Conservation (phyloP, 2,888 invertebrate species). For the Diploptera punctata region DNA sequence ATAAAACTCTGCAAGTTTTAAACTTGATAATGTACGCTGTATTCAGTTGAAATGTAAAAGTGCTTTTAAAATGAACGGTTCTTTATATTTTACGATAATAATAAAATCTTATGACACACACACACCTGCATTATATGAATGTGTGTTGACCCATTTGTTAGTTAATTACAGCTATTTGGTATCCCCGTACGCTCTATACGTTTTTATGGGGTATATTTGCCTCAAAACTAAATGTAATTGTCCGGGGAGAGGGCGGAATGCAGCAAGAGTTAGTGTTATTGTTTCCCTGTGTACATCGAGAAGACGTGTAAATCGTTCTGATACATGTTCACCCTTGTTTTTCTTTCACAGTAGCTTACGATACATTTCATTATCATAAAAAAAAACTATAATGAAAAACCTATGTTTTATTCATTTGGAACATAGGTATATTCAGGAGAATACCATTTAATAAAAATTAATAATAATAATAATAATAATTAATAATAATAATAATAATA, state of each 20-base stretch:
- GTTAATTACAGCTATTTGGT: background rate
- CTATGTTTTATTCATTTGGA: no score
- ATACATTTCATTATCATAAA: no score
- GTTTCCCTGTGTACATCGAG: background rate
- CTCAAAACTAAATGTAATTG: slow-evolving; percentile 9
- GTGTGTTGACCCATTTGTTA: background rate
- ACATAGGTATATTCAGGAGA: no score
- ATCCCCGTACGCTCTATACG: background rate
- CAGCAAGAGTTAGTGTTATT: background rate
- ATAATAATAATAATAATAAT: no score
- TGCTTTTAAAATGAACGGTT: background rate
- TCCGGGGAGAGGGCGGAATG: background rate
- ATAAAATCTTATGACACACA: background rate
- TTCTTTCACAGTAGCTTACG: no score
- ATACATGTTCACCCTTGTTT: no score
- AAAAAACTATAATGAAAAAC: no score
- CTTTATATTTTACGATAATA: background rate
- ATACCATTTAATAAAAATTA: no score
- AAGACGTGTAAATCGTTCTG: background rate
- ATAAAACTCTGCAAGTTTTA: no score
- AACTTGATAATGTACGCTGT: background rate
- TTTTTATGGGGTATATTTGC: background rate
- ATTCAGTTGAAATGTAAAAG: background rate
- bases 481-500: no score
- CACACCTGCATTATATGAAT: background rate